These are phyloP conservation scores for Picus viridis DNA, from an alignment of 2,797 vertebrate genomes.

Conservation along the genomic window DNA sequence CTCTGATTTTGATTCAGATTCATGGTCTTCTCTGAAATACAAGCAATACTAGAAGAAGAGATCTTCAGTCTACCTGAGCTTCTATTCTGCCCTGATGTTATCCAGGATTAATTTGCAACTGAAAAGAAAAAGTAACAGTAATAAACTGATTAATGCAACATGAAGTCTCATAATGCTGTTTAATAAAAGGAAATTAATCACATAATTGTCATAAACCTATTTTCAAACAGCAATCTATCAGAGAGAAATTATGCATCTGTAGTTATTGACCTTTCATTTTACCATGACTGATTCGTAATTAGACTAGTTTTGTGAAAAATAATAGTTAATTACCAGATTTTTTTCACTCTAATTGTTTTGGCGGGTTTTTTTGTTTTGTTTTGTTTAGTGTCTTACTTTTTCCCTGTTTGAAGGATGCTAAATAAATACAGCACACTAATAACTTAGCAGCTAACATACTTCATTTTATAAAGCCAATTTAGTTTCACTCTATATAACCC, in stretches of 20 bases:
- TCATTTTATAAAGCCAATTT: conserved; percentile 28
- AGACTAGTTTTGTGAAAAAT: conserved; percentile 79
- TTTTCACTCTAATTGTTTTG: conserved; percentile 75
- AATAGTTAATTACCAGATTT: conserved; percentile 80
- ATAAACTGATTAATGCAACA: conserved; percentile 81
- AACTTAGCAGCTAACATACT: conserved; percentile 19
- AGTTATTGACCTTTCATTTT: conserved; percentile 83
- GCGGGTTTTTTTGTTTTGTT: not conserved
- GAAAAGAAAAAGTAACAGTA: conserved; percentile 73
- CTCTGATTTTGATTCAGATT: not conserved
- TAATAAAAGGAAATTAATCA: conserved; percentile 85
- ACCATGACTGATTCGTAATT: conserved; percentile 80
- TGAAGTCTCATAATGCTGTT: conserved; percentile 79
- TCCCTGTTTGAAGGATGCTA: conserved; percentile 36
- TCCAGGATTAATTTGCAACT: conserved; percentile 64
- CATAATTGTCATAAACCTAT: conserved; percentile 83
- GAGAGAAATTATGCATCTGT: conserved; percentile 83
- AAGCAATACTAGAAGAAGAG: not conserved
- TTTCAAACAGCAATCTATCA: conserved; percentile 83
- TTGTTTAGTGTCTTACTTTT: conserved; percentile 47
- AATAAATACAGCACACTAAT: conserved; percentile 51
- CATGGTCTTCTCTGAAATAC: not conserved
- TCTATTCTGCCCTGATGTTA: conserved; percentile 56
- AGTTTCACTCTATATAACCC: not conserved
- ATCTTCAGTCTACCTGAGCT: conserved; percentile 32